These are phyloP conservation scores for Hydrozoanthus gracilis DNA, from an alignment of 92 coral and sea anemone genomes.

Conservation along the genomic window DNA sequence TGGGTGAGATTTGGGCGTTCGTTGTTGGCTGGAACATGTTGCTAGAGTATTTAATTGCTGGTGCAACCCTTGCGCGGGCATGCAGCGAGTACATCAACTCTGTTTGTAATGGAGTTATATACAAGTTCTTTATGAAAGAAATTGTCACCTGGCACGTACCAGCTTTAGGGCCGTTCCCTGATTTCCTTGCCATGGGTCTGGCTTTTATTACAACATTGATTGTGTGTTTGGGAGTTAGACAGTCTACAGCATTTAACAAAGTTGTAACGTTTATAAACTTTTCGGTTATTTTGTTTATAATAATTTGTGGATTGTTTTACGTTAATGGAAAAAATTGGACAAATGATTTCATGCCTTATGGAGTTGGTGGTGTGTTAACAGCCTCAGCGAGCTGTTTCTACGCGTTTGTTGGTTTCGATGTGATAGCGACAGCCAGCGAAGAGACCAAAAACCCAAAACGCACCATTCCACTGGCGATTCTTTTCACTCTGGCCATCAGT, in stretches of 20 bases:
- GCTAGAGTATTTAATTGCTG: constrained; percentile 58
- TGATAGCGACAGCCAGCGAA: too few relatives aligned
- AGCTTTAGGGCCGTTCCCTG: constrained; percentile 81
- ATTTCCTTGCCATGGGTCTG: constrained; percentile 61
- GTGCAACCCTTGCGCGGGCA: constrained; percentile 77
- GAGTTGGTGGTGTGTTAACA: constrained; percentile 68
- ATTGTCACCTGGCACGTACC: constrained; percentile 64
- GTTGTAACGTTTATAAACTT: constrained; percentile 72
- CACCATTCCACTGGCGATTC: background rate
- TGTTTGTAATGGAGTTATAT: constrained; percentile 45
- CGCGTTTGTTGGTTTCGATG: constrained; percentile 66
- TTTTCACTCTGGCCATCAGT: constrained; percentile 71
- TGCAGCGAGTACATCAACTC: too few relatives aligned
- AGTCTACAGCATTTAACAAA: constrained; percentile 68
- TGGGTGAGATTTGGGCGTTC: too few relatives aligned
- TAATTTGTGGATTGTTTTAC: background rate
- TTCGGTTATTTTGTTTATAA: constrained; percentile 64
- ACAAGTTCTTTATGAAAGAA: constrained; percentile 12
- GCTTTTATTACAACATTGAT: too few relatives aligned
- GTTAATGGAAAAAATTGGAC: constrained; percentile 83
- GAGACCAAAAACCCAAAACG: too few relatives aligned
- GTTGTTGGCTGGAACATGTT: too few relatives aligned
- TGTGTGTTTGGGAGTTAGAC: background rate
- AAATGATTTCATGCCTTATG: constrained; percentile 68
- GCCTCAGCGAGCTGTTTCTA: constrained; percentile 79